Percentiles rank a stretch among this genome's conserved stretches.
Conservation (phyloP, 2,113 vertebrate genomes). For the Paramisgurnus dabryanus region DNA sequence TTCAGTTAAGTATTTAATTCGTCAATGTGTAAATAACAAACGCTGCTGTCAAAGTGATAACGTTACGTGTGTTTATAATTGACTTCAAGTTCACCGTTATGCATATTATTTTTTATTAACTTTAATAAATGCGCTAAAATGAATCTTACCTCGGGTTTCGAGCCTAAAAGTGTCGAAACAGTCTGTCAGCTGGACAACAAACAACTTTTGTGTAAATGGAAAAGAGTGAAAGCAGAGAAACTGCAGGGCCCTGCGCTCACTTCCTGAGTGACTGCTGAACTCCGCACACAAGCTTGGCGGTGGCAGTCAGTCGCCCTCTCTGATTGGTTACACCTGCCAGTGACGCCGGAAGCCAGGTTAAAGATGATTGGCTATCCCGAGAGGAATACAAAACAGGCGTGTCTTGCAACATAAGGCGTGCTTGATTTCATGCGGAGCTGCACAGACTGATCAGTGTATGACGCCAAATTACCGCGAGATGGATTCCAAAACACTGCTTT, state of each 20-base stretch:
- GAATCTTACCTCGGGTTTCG: neutral
- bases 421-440: too few relatives aligned
- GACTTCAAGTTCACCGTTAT: neutral
- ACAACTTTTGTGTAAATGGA: neutral
- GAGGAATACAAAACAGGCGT: constrained; percentile 22
- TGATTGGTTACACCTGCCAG: constrained; percentile 54
- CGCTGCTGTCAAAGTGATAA: constrained; percentile 4
- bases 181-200: neutral
- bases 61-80: neutral
- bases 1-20: neutral
- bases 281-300: constrained; percentile 64
- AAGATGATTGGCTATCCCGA: constrained; percentile 48
- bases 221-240: constrained; percentile 19
- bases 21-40: neutral
- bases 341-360: constrained; percentile 20
- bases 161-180: too few relatives aligned
- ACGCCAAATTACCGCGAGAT: too few relatives aligned
- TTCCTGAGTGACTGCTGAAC: constrained; percentile 55
- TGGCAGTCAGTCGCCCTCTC: constrained; percentile 36
- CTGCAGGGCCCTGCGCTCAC: constrained; percentile 30
- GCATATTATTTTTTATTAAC: neutral
- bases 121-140: neutral
- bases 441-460: too few relatives aligned
- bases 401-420: too few relatives aligned
- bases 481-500: too few relatives aligned